Evolutionary conservation across 1,140 invertebrate genomes (phyloP).

Genomic region (Episyrphus balteatus): DNA sequence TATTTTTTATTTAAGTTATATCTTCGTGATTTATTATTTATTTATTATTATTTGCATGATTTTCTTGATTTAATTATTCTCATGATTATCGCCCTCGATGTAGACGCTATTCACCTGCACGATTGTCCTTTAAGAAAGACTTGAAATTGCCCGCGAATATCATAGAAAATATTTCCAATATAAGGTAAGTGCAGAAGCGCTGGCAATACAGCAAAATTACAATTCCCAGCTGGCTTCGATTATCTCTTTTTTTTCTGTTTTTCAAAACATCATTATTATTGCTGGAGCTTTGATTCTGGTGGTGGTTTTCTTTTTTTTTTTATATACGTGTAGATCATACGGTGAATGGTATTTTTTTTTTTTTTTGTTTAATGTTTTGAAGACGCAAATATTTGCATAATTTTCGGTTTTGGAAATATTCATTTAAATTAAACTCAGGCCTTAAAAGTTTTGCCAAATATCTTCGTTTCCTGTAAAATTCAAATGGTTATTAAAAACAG

Average conservation of each 20-base stretch:
- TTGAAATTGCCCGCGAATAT: conserved; percentile 55
- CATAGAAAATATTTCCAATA: conserved; percentile 57
- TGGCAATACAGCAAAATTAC: conserved; percentile 1
- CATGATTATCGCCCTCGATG: conserved; percentile 37
- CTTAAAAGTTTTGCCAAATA: too few relatives aligned
- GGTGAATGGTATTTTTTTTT: neutral
- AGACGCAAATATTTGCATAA: neutral
- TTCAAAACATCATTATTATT: neutral
- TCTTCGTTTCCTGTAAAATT: too few relatives aligned
- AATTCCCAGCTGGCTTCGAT: neutral
- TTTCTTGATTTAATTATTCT: conserved; percentile 4
- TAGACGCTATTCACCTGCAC: conserved; percentile 68
- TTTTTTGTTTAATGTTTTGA: too few relatives aligned
- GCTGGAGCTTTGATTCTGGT: too few relatives aligned
- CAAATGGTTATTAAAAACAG: too few relatives aligned
- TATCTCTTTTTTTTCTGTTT: neutral
- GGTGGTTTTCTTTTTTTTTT: too few relatives aligned
- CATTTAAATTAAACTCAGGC: too few relatives aligned
- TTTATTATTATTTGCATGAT: conserved; percentile 21
- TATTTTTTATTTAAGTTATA: conserved; percentile 1
- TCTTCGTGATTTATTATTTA: conserved; percentile 2
- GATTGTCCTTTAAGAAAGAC: conserved; percentile 64
- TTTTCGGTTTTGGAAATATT: too few relatives aligned
- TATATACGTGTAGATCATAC: neutral
- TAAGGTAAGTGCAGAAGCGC: conserved; percentile 50